These are phyloP conservation scores for Ictidomys tridecemlineatus DNA, from an alignment of 2,113 vertebrate genomes.

Conservation along the genomic window DNA sequence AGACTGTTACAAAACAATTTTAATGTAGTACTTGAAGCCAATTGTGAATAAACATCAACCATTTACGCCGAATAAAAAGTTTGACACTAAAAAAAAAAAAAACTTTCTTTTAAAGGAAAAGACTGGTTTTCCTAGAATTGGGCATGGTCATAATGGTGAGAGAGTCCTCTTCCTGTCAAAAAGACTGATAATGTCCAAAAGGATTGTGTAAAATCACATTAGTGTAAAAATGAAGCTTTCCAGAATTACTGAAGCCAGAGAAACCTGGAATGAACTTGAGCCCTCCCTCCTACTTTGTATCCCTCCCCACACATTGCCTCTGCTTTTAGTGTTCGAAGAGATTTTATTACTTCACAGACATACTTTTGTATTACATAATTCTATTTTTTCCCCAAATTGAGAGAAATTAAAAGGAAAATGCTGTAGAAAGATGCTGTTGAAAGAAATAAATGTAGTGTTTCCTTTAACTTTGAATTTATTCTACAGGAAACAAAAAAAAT, in stretches of 20 bases:
- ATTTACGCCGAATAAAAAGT: conserved; percentile 84
- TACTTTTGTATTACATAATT: conserved; percentile 36
- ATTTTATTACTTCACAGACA: conserved; percentile 72
- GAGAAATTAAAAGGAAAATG: conserved; percentile 51
- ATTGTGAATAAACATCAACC: conserved; percentile 87
- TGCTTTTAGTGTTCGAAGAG: neutral
- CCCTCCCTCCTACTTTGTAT: neutral
- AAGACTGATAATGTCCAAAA: conserved; percentile 85
- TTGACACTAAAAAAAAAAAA: conserved; percentile 74
- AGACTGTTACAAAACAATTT: conserved; percentile 89
- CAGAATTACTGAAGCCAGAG: conserved; percentile 83
- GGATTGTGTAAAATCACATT: conserved; percentile 88
- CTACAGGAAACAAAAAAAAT: neutral
- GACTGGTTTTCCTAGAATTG: conserved; percentile 82
- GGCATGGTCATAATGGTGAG: conserved; percentile 79
- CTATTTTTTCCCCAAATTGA: conserved; percentile 39
- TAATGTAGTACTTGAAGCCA: conserved; percentile 85
- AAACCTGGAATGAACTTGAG: conserved; percentile 85
- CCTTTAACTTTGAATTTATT: conserved; percentile 11
- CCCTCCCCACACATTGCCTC: neutral
- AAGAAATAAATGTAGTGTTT: neutral
- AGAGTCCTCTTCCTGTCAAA: conserved; percentile 78
- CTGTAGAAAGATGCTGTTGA: neutral
- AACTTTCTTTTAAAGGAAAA: conserved; percentile 76
- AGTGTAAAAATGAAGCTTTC: conserved; percentile 75